Conservation (phyloP, 2,888 invertebrate genomes). For the Drosophila prostipennis region DNA sequence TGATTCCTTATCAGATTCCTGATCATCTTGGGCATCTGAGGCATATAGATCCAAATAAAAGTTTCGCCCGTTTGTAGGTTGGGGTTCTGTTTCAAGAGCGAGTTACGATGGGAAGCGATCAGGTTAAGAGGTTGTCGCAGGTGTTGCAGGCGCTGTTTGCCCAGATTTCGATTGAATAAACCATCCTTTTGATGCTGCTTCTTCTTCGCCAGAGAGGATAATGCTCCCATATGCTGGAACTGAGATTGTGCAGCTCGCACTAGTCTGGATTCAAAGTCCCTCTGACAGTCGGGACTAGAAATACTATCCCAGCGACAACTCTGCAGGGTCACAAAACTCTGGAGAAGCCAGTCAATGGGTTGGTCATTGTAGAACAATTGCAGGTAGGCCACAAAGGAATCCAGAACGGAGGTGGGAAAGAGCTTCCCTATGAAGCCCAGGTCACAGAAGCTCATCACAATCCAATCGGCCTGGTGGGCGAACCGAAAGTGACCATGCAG, state of each 20-base stretch:
- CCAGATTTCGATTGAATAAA: not conserved
- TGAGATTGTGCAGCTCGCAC: conserved; percentile 45
- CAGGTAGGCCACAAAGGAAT: conserved; percentile 36
- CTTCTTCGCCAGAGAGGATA: conserved; percentile 50
- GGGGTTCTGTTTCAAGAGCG: not conserved
- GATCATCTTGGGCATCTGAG: conserved; percentile 35
- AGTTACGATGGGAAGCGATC: conserved; percentile 25
- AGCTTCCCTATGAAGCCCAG: conserved; percentile 63
- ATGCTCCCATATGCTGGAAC: conserved; percentile 47
- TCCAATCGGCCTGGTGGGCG: conserved; percentile 28
- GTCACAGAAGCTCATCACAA: conserved; percentile 54
- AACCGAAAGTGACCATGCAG: conserved; percentile 49
- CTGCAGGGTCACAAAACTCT: conserved; percentile 43
- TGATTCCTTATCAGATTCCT: conserved; percentile 16
- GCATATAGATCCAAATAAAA: conserved; percentile 65
- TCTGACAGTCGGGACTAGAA: conserved; percentile 16
- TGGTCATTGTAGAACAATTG: conserved; percentile 54
- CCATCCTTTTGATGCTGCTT: conserved; percentile 28
- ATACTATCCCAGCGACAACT: conserved; percentile 49
- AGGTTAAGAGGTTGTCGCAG: conserved; percentile 47
- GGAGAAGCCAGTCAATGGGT: conserved; percentile 62
- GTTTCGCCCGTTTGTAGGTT: conserved; percentile 39
- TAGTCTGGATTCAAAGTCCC: conserved; percentile 1
- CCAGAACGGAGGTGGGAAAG: conserved; percentile 33
- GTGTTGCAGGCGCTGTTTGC: conserved; percentile 39